Evolutionary conservation across 1,140 invertebrate species (phyloP).

Genomic region (Teleogryllus occipitalis): DNA sequence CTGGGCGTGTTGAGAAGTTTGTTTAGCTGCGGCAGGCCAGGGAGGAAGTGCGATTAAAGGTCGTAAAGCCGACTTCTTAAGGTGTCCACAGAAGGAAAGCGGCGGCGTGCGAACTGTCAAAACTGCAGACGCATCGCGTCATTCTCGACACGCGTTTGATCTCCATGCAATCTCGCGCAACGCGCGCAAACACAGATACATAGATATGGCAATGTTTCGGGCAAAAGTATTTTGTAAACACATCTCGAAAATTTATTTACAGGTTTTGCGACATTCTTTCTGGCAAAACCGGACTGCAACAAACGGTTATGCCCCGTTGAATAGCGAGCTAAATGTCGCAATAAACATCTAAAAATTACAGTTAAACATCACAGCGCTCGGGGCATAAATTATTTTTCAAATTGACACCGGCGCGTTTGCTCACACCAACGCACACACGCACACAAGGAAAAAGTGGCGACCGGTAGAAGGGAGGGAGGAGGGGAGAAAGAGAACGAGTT

Average conservation of each 20-base stretch:
- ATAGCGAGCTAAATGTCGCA: background rate
- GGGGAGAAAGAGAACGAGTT: background rate
- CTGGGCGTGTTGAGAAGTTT: too few relatives aligned
- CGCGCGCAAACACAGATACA: background rate
- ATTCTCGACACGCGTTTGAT: background rate
- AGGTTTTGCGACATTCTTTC: background rate
- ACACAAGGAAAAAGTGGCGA: background rate
- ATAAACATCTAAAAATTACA: slow-evolving; percentile 6
- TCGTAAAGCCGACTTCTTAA: too few relatives aligned
- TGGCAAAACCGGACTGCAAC: background rate
- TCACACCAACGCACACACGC: background rate
- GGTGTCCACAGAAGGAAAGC: too few relatives aligned
- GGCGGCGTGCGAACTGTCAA: background rate
- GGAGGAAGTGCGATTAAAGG: too few relatives aligned
- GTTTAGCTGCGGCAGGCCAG: too few relatives aligned
- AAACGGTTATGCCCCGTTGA: background rate
- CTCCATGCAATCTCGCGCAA: background rate
- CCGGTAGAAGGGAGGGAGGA: background rate
- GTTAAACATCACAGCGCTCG: background rate
- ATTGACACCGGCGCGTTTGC: background rate
- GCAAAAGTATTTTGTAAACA: background rate
- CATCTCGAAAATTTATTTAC: background rate
- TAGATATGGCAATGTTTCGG: background rate
- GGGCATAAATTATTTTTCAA: background rate
- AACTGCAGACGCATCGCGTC: background rate